Conservation (phyloP, 2,797 vertebrate species). For the Microcaecilia unicolor region DNA sequence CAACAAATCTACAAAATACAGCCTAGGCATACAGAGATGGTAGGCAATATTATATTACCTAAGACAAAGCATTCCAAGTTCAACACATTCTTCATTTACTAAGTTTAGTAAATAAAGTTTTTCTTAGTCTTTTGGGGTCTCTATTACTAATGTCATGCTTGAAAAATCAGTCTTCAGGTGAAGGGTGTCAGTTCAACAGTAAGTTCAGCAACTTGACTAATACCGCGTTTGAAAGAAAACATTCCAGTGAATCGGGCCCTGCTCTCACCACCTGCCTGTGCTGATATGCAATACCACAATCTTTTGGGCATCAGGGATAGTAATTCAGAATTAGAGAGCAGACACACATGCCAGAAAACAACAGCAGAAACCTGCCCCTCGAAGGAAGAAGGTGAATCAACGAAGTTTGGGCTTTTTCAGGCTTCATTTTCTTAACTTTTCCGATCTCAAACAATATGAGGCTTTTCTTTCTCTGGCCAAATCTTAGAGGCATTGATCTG, state of each 20-base stretch:
- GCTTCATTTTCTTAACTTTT: background rate
- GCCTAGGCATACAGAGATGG: slow-evolving; percentile 9
- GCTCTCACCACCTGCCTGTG: slow-evolving; percentile 60
- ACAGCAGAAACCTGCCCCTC: too few species aligned
- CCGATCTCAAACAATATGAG: background rate
- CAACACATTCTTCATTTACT: too few species aligned
- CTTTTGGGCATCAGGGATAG: slow-evolving; percentile 57
- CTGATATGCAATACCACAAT: slow-evolving; percentile 64
- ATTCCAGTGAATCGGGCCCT: slow-evolving; percentile 56
- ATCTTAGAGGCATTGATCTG: too few species aligned
- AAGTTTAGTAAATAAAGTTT: too few species aligned
- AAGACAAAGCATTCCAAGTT: background rate
- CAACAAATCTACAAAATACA: slow-evolving; percentile 7
- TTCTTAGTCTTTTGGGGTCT: slow-evolving; percentile 15
- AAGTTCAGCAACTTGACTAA: slow-evolving; percentile 67
- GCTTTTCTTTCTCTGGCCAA: too few species aligned
- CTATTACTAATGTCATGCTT: slow-evolving; percentile 23
- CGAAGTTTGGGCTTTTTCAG: slow-evolving; percentile 9
- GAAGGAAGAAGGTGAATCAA: slow-evolving; percentile 20
- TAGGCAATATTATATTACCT: too few species aligned
- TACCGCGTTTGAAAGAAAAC: slow-evolving; percentile 53
- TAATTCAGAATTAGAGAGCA: slow-evolving; percentile 57
- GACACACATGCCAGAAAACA: too few species aligned
- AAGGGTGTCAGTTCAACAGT: slow-evolving; percentile 52
- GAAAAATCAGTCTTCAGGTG: slow-evolving; percentile 34